Percentiles rank a stretch among this genome's conserved stretches.
Evolutionary conservation across 1,140 invertebrate species (phyloP).

Genomic region (Drosophila orosa): DNA sequence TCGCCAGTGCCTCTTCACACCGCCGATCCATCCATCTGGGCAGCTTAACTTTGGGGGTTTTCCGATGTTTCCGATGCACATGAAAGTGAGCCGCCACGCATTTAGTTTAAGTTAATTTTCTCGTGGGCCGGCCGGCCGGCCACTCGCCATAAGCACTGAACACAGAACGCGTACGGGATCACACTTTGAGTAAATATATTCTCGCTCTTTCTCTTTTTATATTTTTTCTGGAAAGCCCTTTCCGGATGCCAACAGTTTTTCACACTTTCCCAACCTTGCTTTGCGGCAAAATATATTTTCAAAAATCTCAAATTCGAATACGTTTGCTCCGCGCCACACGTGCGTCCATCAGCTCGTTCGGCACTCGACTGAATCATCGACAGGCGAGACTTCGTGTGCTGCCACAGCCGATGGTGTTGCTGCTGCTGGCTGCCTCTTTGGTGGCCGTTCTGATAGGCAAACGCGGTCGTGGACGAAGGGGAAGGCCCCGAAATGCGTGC

Average conservation of each 20-base stretch:
- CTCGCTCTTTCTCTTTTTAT: neutral
- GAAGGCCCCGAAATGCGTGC: conserved; percentile 36
- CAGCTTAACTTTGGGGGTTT: conserved; percentile 59
- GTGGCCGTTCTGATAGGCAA: conserved; percentile 47
- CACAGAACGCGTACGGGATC: conserved; percentile 33
- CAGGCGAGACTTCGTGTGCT: conserved; percentile 34
- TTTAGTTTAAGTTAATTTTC: conserved; percentile 46
- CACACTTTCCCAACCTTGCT: conserved; percentile 40
- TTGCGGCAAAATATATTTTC: conserved; percentile 25
- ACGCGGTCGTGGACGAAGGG: conserved; percentile 43
- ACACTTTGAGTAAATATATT: conserved; percentile 3
- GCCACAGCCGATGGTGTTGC: conserved; percentile 38
- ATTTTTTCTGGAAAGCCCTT: neutral
- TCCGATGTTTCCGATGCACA: conserved; percentile 38
- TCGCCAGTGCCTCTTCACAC: conserved; percentile 51
- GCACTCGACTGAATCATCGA: conserved; percentile 71
- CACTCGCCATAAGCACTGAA: conserved; percentile 50
- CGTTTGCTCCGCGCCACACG: conserved; percentile 62
- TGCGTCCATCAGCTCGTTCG: conserved; percentile 74
- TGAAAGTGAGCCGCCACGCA: conserved; percentile 68
- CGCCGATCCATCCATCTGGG: conserved; percentile 77
- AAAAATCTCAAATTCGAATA: conserved; percentile 13
- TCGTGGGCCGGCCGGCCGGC: conserved; percentile 75
- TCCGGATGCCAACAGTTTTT: conserved; percentile 42
- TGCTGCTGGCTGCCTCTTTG: conserved; percentile 29